Base-by-base conservation (phyloP, 2,888 invertebrate species). In the Macaria liturata region DNA sequence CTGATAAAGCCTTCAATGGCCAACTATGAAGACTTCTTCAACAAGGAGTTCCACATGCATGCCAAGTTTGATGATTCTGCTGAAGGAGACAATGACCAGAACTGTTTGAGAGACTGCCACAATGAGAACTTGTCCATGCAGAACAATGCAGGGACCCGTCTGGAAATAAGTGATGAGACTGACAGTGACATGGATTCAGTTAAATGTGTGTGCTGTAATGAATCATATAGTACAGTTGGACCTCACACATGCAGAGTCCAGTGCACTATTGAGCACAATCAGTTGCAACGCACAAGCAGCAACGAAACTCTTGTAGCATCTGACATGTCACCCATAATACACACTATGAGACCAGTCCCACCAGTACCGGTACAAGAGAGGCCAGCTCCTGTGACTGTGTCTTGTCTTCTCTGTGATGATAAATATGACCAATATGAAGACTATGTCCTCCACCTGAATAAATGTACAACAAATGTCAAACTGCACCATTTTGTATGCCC, bases 131-230 rank as follows among this genome's bases (percentile, higher is more conserved):
- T 63, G 42, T 65, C 67, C 30, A 9, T 50, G 5, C 60, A 57
- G 8, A 62, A 48, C 45, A 68, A 59, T 46, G 42, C 55, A 43
- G 67, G 64, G 32, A 71, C 65, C 57, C 47, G 56, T 34, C 78
- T 80, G 62, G 88, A 88, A 71, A 81, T 76, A 43, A 91, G 90
- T 71, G 91, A 90, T 71, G 91, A 91, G 61, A 91, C 91, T 46
- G 91, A 91, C 54, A 91, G 90, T 75, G 91, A 91, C 67, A 82
- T 89, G 62, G 90, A 91, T 64, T 91, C 91, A 1, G 78, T 91
- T 3, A 89, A 88, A 70, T 91, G 91, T 80, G 88, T 84, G 4
- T 88, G 84, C 54, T 91, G 91, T 60, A 87, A 81, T 71, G 78
- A 89, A 64, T 81, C 87, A 1, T 85, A 91, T 50, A 84, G 83